Evolutionary conservation across 2,797 vertebrate species (phyloP).

Genomic region (Amniataba percoides): DNA sequence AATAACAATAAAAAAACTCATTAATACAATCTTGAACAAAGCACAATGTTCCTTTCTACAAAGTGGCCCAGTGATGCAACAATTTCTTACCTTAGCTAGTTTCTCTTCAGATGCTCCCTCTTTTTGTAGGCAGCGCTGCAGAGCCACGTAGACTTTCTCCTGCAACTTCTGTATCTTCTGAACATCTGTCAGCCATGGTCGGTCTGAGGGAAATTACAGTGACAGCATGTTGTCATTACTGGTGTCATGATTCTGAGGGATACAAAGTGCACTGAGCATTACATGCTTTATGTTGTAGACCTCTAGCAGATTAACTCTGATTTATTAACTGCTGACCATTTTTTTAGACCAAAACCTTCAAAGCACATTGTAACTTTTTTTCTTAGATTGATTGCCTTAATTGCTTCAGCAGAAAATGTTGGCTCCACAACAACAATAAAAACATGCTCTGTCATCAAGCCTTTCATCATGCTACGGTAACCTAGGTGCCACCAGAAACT

Average conservation of each 20-base stretch:
- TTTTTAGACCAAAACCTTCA: not conserved
- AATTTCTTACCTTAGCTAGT: constrained; percentile 87
- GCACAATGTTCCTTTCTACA: not conserved
- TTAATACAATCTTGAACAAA: not conserved
- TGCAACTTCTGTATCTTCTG: constrained; percentile 93
- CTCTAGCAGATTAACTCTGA: not conserved
- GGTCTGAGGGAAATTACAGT: constrained; percentile 80
- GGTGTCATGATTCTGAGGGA: not conserved
- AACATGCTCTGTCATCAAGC: not conserved
- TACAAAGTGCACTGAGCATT: not conserved
- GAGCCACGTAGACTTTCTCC: constrained; percentile 90
- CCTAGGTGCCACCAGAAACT: not conserved
- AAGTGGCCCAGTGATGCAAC: not conserved
- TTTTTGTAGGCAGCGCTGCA: constrained; percentile 91
- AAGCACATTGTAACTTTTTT: not conserved
- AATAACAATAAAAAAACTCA: not conserved
- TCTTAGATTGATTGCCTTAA: not conserved
- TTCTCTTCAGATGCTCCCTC: constrained; percentile 88
- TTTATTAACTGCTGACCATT: not conserved
- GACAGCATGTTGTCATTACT: constrained; percentile 1
- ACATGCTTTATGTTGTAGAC: not conserved
- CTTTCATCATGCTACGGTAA: not conserved
- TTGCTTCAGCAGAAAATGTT: not conserved
- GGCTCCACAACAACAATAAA: not conserved
- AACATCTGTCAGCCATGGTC: constrained; percentile 90